Base-by-base conservation (phyloP, 2,113 vertebrate genomes). In the Tor tambroides region DNA sequence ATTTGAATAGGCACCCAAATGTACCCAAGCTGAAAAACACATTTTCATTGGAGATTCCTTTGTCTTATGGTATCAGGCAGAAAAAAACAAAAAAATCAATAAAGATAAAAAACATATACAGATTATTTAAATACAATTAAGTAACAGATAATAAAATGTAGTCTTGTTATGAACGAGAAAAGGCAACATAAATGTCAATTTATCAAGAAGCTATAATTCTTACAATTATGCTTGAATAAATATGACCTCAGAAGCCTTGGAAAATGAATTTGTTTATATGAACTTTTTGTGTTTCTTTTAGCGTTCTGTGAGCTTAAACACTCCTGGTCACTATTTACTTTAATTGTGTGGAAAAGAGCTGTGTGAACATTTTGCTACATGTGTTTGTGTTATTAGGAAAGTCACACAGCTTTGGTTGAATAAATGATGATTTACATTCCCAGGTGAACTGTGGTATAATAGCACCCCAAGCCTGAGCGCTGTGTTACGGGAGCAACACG, bases 381-480 rank as follows among this genome's bases (percentile, higher is more conserved):
- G 19, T 59, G 21, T 38, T 41, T 12, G 69, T 41, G 69, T 72
- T 12, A 7, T 65, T 28, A 65, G 26, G 61, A 6, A 35, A 35
- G 30, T 21, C 67, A 35, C 32, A 9, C 30, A 71, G 67, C 17
- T 71, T 71, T 10, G 32, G 30, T 19, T 21, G 17, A 71, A 19
- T 71, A 71, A 67, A 71, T 71, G 7, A 71, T 35, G 15, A 35
- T 35, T 21, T 35, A 10, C 3, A 10, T 71, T 71, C 67, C 84
- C 71, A 87, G 91, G 89, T 84, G 49, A 43, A 87, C 69, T 54
- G 87, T 80, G 89, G 90, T 83, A 83, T 38, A 91, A 69, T 87
- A 59, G 35, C 86, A 80, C 86, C 54, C 51, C 67, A 61, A 76
- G 78, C 88, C 72, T 84, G 59, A 14, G 81, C 72, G n/a, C 23